Evolutionary conservation across 2,797 vertebrate genomes (phyloP).

Genomic region (Sebastes alutus): DNA sequence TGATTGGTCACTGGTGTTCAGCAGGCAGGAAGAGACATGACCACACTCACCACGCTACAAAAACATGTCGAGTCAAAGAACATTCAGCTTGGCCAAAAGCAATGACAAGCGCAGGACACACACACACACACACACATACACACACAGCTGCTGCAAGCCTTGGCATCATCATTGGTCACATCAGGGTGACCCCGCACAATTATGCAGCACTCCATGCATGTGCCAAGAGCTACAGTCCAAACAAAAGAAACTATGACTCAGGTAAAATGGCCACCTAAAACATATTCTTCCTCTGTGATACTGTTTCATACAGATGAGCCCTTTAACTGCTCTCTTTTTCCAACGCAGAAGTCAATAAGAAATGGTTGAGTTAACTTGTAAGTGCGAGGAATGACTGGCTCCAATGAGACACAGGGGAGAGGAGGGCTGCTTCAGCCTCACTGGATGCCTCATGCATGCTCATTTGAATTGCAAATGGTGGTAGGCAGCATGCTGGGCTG

Average conservation of each 20-base stretch:
- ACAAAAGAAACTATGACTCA: constrained; percentile 5
- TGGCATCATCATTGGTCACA: constrained; percentile 5
- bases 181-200: constrained; percentile 37
- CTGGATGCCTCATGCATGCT: constrained; percentile 52
- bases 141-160: constrained; percentile 18
- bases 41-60: constrained; percentile 51
- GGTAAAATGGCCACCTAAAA: not conserved
- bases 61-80: constrained; percentile 57
- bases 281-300: not conserved
- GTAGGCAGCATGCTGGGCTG: constrained; percentile 58
- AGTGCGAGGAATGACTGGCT: constrained; percentile 36
- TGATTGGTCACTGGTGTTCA: constrained; percentile 29
- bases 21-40: constrained; percentile 43
- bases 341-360: constrained; percentile 11
- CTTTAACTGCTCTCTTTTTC: not conserved
- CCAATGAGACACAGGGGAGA: constrained; percentile 46
- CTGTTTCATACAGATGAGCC: not conserved
- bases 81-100: constrained; percentile 45
- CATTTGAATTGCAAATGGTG: constrained; percentile 80
- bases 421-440: constrained; percentile 28
- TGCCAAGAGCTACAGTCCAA: not conserved
- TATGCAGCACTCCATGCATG: not conserved
- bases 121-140: not conserved
- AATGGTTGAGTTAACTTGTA: constrained; percentile 41
- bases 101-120: constrained; percentile 43